Conservation (phyloP, 2,797 vertebrate species). For the Salmo trutta region DNA sequence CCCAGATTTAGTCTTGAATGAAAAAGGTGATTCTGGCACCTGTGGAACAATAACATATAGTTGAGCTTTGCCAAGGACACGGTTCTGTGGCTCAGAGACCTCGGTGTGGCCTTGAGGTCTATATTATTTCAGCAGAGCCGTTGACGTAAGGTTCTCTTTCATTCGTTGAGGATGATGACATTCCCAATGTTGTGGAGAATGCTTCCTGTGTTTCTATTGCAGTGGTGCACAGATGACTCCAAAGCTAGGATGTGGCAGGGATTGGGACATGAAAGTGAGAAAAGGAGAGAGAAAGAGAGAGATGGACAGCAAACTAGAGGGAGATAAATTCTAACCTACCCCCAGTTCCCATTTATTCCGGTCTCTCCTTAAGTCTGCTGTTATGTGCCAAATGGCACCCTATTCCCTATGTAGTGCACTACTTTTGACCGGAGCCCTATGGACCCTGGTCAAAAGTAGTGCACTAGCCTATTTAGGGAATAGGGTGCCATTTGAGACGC, state of each 20-base stretch:
- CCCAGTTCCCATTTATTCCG: background rate
- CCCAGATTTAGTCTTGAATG: constrained; percentile 35
- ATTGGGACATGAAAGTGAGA: constrained; percentile 19
- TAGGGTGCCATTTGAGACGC: background rate
- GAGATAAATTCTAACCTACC: background rate
- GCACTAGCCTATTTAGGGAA: background rate
- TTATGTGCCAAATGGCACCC: background rate
- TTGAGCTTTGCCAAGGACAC: constrained; percentile 23
- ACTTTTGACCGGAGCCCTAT: background rate
- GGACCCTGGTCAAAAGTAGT: background rate
- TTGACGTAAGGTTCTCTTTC: constrained; percentile 35
- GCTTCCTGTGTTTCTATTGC: background rate
- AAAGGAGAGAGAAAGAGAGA: constrained; percentile 5
- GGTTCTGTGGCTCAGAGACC: background rate
- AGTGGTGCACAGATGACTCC: constrained; percentile 20
- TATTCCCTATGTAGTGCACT: background rate
- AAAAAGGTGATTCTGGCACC: constrained; percentile 40
- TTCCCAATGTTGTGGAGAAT: background rate
- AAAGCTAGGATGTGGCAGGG: constrained; percentile 20
- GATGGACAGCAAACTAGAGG: background rate
- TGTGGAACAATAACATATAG: constrained; percentile 18
- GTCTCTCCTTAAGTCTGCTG: background rate
- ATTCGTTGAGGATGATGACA: background rate
- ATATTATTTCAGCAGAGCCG: constrained; percentile 5
- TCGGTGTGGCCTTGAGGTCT: background rate